A percentile compares a stretch with the other conserved stretches of the same genome.
phyloP scores from a whole-genome alignment of 2,888 invertebrate species.

The Amblyjoppa proteus region DNA sequence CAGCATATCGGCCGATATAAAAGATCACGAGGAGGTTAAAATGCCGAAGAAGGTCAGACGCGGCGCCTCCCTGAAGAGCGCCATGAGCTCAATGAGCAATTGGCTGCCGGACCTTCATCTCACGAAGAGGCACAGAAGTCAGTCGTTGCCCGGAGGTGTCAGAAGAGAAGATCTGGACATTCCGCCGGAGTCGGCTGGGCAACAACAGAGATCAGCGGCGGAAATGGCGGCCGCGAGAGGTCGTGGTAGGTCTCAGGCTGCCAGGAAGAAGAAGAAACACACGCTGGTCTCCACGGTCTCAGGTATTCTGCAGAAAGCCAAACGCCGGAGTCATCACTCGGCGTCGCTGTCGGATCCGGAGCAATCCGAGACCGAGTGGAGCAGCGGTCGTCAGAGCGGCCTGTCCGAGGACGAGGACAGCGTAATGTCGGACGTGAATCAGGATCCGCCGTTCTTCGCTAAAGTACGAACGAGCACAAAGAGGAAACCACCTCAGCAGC shows the following conservation, averaged over 20 bases:
- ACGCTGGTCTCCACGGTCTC: conserved; percentile 94
- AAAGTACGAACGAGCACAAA: conserved; percentile 87
- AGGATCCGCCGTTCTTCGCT: conserved; percentile 88
- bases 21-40: conserved; percentile 86
- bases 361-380: conserved; percentile 91
- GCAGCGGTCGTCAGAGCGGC: conserved; percentile 90
- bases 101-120: conserved; percentile 93
- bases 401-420: conserved; percentile 90
- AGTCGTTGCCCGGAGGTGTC: conserved; percentile 92
- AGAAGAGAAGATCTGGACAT: conserved; percentile 86
- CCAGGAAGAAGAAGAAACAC: conserved; percentile 91
- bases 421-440: conserved; percentile 89
- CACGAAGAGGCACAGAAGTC: conserved; percentile 92
- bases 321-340: conserved; percentile 87
- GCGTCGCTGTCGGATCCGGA: conserved; percentile 92
- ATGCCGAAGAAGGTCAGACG: conserved; percentile 89
- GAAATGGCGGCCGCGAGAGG: conserved; percentile 73
- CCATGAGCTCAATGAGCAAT: conserved; percentile 92
- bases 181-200: conserved; percentile 75
- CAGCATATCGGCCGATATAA: conserved; percentile 90
- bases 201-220: conserved; percentile 77
- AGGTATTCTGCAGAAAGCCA: conserved; percentile 94
- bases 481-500: conserved; percentile 77
- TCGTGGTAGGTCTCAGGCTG: conserved; percentile 75
- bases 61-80: conserved; percentile 90